Base-by-base conservation (phyloP, 2,113 vertebrate genomes). In the Chrysemys picta region DNA sequence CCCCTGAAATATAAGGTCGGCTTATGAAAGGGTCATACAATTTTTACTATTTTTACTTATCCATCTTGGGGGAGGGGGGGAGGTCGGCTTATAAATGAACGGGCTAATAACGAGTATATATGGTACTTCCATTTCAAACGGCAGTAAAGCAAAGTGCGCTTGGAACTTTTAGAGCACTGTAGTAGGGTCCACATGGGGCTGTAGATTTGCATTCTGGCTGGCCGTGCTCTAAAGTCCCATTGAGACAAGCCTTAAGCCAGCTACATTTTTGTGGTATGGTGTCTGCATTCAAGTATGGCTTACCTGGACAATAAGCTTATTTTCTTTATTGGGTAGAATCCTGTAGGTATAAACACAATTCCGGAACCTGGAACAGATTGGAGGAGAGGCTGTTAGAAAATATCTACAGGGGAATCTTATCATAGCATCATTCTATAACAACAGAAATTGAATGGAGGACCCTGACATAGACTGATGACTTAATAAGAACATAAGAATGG, bases 271-370 rank as follows among this genome's bases (percentile, higher is more conserved):
- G 52, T n/a, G 29, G 49, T 12, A 72, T 10, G 49, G 35, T 16
- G 42, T 53, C 45, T 38, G 5, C 38, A 81, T 45, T 52, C 10
- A 5, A 9, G 8, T 11, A 4, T 12, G 54, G 92, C 99, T 98
- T 97, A 99, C 99, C 99, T 99, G 99, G 52, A 99, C 99, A 54
- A 99, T 99, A 53, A 99, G 98, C 91, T 98, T 99, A 49, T 98
- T 99, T 4, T 99, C 99, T 83, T 99, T 99, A 91, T 99, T 99
- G 0, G 99, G 99, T 94, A 99, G 98, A 95, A 99, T 99, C 96
- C 99, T 98, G 97, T 99, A 99, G 1, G 99, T 99, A 96, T 99
- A 99, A 87, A 99, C 99, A 0, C 99, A 99, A 50, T 99, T 99
- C 97, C 98, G 99, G 97, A 97, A 99, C 97, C 99, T 99, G 98